Evolutionary conservation across 2,888 invertebrate species (phyloP), one percentile per base, ranked within the genome.

Genomic region (Acronicta alni): DNA sequence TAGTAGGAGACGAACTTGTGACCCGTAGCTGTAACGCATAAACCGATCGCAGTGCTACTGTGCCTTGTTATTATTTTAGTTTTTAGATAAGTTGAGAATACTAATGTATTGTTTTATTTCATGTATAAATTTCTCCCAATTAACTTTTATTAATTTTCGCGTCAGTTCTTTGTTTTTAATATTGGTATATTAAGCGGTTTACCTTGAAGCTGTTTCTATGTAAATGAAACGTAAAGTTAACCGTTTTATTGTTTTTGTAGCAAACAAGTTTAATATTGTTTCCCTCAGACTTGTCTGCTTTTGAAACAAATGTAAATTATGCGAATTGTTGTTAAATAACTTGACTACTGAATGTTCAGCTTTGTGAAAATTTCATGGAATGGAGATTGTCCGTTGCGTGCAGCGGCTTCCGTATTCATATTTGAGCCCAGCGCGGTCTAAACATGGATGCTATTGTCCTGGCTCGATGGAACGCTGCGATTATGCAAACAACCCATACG

Each of bases 401-500:
- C 58, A 45, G 26, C 32, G 48, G 62, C 61, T 67, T 64, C 58
- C 61, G 65, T 66, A 72, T 69, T 69, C 65, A 71, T 68, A 72
- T 75, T 69, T 67, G 66, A 63, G 55, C 55, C 55, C 57, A 64
- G 62, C 52, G 59, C 53, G 58, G 47, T 67, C 63, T 70, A 48
- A 59, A 68, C 54, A 57, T 57, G 72, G 60, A 47, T 38, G 57
- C 61, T 59, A 68, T 74, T 72, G 76, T 76, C 58, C 57, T 64
- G 41, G 57, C 64, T 23, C 70, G 53, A 67, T 71, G 64, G 49
- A 68, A 67, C 54, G 68, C 67, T 63, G 57, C 60, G 57, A 75
- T 74, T 72, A 68, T 68, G 63, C 68, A 67, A 74, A 77, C 68
- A 63, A 64, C 57, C 64, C 54, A 39, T 54, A 64, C 46, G 48